Conservation (phyloP, 2,888 invertebrate genomes). For the Pyralis farinalis region DNA sequence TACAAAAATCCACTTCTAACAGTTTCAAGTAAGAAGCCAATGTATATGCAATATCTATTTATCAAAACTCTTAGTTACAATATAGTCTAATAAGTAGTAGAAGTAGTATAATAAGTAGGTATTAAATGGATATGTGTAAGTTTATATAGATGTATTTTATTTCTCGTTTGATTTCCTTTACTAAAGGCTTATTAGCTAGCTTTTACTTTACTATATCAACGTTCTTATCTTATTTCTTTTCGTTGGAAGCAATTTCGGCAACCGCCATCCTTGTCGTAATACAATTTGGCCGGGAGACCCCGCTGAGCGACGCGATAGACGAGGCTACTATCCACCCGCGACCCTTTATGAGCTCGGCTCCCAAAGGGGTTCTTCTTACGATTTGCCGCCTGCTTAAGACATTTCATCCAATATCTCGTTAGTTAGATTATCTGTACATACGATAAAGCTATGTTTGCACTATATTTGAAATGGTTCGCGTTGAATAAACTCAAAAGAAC, state of each 20-base stretch:
- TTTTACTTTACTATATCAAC: slow-evolving; percentile 40
- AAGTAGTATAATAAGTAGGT: too few relatives aligned
- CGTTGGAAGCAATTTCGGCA: slow-evolving; percentile 49
- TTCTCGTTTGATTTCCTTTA: neutral
- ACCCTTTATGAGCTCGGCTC: slow-evolving; percentile 41
- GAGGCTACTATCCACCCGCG: slow-evolving; percentile 26
- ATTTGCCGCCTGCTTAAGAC: slow-evolving; percentile 33
- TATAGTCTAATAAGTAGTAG: too few relatives aligned
- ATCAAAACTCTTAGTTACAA: too few relatives aligned
- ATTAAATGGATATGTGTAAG: too few relatives aligned
- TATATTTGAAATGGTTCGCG: too few relatives aligned
- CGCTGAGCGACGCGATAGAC: slow-evolving; percentile 42
- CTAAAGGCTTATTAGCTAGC: slow-evolving; percentile 22
- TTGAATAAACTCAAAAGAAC: too few relatives aligned
- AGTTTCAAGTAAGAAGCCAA: too few relatives aligned
- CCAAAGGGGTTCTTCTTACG: slow-evolving; percentile 36
- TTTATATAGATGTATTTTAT: too few relatives aligned
- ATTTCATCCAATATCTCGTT: slow-evolving; percentile 24
- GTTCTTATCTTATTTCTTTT: slow-evolving; percentile 48
- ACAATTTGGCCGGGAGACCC: slow-evolving; percentile 45
- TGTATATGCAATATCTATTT: too few relatives aligned
- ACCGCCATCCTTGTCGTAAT: slow-evolving; percentile 44
- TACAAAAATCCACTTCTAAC: too few relatives aligned
- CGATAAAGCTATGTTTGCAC: too few relatives aligned
- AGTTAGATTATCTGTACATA: too few relatives aligned